A percentile compares a stretch with the other conserved stretches of the same genome.
Conservation (phyloP, 2,113 vertebrate species). For the Fukomys damarensis region DNA sequence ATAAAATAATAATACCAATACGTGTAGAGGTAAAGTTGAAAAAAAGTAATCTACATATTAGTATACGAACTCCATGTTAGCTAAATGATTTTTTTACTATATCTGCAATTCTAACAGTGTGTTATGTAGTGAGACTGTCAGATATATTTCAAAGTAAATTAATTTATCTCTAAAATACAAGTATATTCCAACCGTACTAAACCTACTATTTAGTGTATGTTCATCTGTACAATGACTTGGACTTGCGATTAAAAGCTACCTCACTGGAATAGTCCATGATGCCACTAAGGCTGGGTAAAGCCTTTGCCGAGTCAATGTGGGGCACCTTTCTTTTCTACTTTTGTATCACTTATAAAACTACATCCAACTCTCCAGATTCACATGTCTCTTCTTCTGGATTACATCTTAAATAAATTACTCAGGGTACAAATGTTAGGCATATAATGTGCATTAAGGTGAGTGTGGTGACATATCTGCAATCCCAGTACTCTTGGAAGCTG, state of each 20-base stretch:
- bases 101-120: neutral
- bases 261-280: neutral
- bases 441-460: neutral
- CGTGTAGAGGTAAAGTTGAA: neutral
- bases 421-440: neutral
- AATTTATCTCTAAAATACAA: neutral
- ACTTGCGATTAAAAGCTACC: neutral
- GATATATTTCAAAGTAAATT: neutral
- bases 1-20: neutral
- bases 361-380: neutral
- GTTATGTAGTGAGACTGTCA: neutral
- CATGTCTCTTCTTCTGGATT: neutral
- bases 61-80: neutral
- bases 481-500: neutral
- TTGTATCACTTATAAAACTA: neutral
- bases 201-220: neutral
- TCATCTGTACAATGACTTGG: neutral
- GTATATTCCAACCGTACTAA: neutral
- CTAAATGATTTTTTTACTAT: neutral
- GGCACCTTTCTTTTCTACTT: neutral
- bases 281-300: neutral
- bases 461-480: neutral
- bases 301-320: neutral
- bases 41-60: neutral
- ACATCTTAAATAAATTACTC: neutral